These are phyloP conservation scores for Drosophila neutralis DNA, from an alignment of 2,888 invertebrate genomes.

Conservation along the genomic window DNA sequence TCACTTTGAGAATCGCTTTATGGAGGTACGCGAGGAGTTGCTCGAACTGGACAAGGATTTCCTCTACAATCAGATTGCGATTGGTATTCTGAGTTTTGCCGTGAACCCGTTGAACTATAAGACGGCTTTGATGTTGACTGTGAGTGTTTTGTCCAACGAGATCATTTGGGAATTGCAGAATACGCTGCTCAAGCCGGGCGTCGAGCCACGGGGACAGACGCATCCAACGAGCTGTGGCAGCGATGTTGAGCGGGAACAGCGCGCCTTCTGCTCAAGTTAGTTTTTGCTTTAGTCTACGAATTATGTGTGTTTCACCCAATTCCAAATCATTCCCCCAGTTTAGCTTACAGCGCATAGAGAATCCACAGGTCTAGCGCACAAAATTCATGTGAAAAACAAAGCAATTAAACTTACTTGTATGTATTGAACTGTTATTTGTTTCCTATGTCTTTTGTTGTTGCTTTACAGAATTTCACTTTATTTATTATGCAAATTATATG, in stretches of 20 bases:
- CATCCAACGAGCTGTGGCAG: constrained; percentile 70
- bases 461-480: constrained; percentile 6
- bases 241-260: constrained; percentile 60
- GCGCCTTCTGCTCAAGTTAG: constrained; percentile 51
- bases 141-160: constrained; percentile 79
- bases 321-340: constrained; percentile 4
- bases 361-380: constrained; percentile 45
- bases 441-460: background rate
- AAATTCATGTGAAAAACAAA: constrained; percentile 39
- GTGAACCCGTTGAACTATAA: constrained; percentile 80
- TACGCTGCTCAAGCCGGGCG: constrained; percentile 71
- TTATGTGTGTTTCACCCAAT: constrained; percentile 6
- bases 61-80: constrained; percentile 75
- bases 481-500: constrained; percentile 7
- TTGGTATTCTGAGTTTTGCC: constrained; percentile 80
- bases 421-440: background rate
- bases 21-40: constrained; percentile 76
- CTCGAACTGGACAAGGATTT: constrained; percentile 79
- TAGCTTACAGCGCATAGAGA: constrained; percentile 6
- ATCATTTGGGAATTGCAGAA: constrained; percentile 81
- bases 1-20: constrained; percentile 76
- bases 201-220: constrained; percentile 50
- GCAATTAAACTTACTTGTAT: constrained; percentile 44
- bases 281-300: background rate
- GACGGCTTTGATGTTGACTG: constrained; percentile 74